Percentiles rank a stretch among this genome's conserved stretches.
These are phyloP conservation scores for Synergus laeviventris DNA, from an alignment of 2,888 invertebrate genomes.

Conservation along the genomic window DNA sequence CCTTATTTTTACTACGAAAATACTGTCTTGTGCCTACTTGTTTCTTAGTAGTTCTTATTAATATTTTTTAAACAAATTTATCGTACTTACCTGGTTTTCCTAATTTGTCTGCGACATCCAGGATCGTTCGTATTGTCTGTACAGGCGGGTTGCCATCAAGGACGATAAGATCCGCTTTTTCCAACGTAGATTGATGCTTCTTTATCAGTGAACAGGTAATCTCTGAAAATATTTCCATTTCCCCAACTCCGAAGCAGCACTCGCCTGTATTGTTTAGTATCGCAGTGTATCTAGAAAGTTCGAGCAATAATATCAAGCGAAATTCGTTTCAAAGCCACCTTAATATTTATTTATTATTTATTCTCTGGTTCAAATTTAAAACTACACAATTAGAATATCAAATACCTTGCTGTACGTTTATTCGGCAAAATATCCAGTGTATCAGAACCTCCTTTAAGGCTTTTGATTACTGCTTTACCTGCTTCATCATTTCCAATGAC, in stretches of 20 bases:
- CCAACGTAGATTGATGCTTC: constrained; percentile 79
- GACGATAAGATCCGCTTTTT: constrained; percentile 84
- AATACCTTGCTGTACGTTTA: constrained; percentile 67
- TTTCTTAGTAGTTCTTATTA: not conserved
- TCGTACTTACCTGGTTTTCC: constrained; percentile 83
- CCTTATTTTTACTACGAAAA: too few relatives aligned
- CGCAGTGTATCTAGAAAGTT: constrained; percentile 85
- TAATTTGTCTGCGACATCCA: constrained; percentile 80
- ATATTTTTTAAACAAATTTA: not conserved
- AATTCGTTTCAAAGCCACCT: constrained; percentile 6
- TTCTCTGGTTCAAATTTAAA: not conserved
- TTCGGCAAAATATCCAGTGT: constrained; percentile 60
- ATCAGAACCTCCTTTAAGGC: constrained; percentile 60
- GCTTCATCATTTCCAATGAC: constrained; percentile 69
- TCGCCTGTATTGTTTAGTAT: constrained; percentile 87
- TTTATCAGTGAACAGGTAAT: constrained; percentile 83
- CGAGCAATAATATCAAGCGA: not conserved
- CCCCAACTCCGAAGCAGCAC: constrained; percentile 88
- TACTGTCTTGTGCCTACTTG: too few relatives aligned
- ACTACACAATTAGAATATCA: not conserved
- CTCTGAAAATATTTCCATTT: constrained; percentile 87
- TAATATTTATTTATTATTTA: too few relatives aligned
- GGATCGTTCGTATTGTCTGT: constrained; percentile 81
- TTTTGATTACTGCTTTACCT: constrained; percentile 64
- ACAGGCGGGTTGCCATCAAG: constrained; percentile 90